A percentile compares a stretch with the other conserved stretches of the same genome.
Evolutionary conservation across 1,140 invertebrate genomes (phyloP).

Genomic region (Papilio helenus): DNA sequence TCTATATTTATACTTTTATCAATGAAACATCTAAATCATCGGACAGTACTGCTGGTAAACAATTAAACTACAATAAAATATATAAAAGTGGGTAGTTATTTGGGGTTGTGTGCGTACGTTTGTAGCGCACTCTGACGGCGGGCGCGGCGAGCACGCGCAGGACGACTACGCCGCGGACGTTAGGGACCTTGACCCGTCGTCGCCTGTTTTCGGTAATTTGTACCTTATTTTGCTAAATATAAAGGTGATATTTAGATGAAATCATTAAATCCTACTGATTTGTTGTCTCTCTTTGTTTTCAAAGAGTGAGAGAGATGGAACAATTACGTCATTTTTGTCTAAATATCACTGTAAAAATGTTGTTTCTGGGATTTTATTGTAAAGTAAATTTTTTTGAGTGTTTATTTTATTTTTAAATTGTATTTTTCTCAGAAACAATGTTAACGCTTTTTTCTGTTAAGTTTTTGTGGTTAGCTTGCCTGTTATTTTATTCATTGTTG

Average conservation of each 20-base stretch:
- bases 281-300: background rate
- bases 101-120: slow-evolving; percentile 38
- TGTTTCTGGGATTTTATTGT: slow-evolving; percentile 13
- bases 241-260: slow-evolving; percentile 47
- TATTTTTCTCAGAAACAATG: slow-evolving; percentile 14
- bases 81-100: background rate
- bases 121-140: slow-evolving; percentile 78
- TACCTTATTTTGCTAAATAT: slow-evolving; percentile 55
- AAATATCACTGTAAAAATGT: slow-evolving; percentile 10
- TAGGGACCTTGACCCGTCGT: slow-evolving; percentile 80
- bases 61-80: no score
- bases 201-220: slow-evolving; percentile 82
- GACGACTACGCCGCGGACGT: slow-evolving; percentile 80
- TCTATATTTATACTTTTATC: no score
- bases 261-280: background rate
- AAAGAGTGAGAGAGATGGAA: background rate
- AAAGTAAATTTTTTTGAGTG: background rate
- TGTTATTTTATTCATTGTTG: slow-evolving; percentile 39
- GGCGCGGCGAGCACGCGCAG: slow-evolving; percentile 71
- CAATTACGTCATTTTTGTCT: background rate
- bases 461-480: slow-evolving; percentile 45
- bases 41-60: no score
- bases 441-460: slow-evolving; percentile 45
- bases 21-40: no score
- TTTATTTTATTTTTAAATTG: background rate